Conservation (phyloP, 2,888 invertebrate genomes). For the Andrena haemorrhoa region DNA sequence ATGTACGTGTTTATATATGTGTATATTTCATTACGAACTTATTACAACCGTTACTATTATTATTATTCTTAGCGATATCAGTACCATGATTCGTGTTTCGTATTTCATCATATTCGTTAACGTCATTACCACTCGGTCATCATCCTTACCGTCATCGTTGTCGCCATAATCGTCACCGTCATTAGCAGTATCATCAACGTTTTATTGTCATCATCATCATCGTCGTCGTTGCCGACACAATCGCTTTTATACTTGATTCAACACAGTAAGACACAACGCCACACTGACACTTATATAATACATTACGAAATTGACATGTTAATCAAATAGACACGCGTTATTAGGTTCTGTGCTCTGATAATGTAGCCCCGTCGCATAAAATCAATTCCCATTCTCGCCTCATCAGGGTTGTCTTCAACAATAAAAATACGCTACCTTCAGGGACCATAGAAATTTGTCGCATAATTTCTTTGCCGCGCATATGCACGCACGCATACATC, state of each 20-base stretch:
- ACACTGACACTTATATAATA: constrained; percentile 74
- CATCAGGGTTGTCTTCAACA: constrained; percentile 16
- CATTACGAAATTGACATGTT: constrained; percentile 79
- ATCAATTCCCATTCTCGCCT: constrained; percentile 6
- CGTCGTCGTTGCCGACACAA: neutral
- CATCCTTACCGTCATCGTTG: constrained; percentile 15
- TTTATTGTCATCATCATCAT: constrained; percentile 27
- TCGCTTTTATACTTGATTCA: constrained; percentile 62
- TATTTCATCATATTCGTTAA: constrained; percentile 51
- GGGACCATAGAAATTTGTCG: constrained; percentile 17
- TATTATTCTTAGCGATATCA: constrained; percentile 71
- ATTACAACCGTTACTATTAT: constrained; percentile 73
- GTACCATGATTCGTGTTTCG: constrained; percentile 53
- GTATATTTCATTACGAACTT: constrained; percentile 74
- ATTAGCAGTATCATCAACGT: constrained; percentile 5
- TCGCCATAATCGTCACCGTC: neutral
- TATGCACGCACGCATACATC: constrained; percentile 46
- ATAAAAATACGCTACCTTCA: constrained; percentile 52
- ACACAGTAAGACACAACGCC: constrained; percentile 74
- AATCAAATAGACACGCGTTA: constrained; percentile 81
- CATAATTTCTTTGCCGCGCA: constrained; percentile 34
- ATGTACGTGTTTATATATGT: constrained; percentile 58
- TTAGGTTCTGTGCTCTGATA: constrained; percentile 53
- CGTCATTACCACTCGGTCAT: constrained; percentile 21
- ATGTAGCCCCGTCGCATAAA: constrained; percentile 1